Evolutionary conservation across 2,113 vertebrate genomes (phyloP).

Genomic region (Oophaga pumilio): DNA sequence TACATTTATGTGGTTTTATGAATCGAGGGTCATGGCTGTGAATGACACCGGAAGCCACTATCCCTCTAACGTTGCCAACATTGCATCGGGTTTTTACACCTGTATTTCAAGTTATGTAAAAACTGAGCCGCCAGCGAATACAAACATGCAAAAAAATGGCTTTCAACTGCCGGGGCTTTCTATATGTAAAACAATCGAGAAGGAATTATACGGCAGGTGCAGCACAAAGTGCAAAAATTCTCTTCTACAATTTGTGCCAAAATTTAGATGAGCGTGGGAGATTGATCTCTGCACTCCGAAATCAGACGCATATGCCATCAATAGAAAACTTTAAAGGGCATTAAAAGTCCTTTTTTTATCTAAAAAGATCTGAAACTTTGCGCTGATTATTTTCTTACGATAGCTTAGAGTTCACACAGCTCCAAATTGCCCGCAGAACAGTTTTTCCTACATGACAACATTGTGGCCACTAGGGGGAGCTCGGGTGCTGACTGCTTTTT

Average conservation of each 20-base stretch:
- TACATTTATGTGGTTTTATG: too few relatives aligned
- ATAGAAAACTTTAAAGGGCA: background rate
- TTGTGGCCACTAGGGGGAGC: background rate
- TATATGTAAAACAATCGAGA: conserved; percentile 4
- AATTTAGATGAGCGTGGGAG: background rate
- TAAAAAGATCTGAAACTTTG: background rate
- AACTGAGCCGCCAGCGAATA: background rate
- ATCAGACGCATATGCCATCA: background rate
- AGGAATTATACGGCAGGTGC: background rate
- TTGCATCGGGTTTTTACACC: background rate
- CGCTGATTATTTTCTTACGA: background rate
- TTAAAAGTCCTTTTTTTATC: background rate
- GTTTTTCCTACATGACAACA: too few relatives aligned
- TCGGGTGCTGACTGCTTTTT: background rate
- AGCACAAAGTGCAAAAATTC: background rate
- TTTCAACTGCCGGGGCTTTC: background rate
- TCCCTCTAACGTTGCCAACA: background rate
- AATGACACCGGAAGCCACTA: background rate
- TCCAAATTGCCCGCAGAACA: background rate
- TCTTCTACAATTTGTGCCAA: background rate
- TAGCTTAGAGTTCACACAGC: background rate
- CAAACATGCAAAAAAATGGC: background rate
- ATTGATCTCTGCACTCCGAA: background rate
- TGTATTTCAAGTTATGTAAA: background rate
- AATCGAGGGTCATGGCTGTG: background rate